These are phyloP conservation scores for Leptogaster cylindrica DNA, from an alignment of 2,888 invertebrate genomes.

Conservation along the genomic window DNA sequence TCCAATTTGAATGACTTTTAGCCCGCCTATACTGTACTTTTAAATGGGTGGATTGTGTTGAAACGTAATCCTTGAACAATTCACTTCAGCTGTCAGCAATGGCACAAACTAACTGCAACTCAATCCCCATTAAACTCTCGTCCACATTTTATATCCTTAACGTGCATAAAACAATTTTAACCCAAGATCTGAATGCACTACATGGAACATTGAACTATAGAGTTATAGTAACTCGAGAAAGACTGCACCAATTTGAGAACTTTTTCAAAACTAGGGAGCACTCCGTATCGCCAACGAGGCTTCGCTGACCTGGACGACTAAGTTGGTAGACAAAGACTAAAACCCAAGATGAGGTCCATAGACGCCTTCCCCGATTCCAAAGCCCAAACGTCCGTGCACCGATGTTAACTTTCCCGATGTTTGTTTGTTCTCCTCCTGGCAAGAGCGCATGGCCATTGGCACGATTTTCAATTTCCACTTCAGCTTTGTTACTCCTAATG, in stretches of 20 bases:
- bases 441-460: slow-evolving; percentile 29
- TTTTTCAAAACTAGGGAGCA: too few relatives aligned
- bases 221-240: not conserved
- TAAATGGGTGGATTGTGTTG: too few relatives aligned
- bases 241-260: slow-evolving; percentile 23
- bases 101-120: slow-evolving; percentile 13
- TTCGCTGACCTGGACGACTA: slow-evolving; percentile 12
- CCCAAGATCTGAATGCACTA: not conserved
- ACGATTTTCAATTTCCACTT: slow-evolving; percentile 5
- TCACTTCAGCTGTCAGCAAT: slow-evolving; percentile 5
- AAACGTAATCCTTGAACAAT: too few relatives aligned
- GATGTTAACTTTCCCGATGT: slow-evolving; percentile 16
- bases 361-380: slow-evolving; percentile 19
- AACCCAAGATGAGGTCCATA: slow-evolving; percentile 30
- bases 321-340: slow-evolving; percentile 36
- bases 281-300: too few relatives aligned
- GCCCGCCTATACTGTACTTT: too few relatives aligned
- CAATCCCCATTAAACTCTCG: not conserved
- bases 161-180: too few relatives aligned
- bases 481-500: slow-evolving; percentile 1
- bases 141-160: slow-evolving; percentile 7
- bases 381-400: slow-evolving; percentile 15
- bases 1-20: too few relatives aligned
- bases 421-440: slow-evolving; percentile 19
- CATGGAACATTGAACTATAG: slow-evolving; percentile 3